A percentile compares a stretch with the other conserved stretches of the same genome.
These are phyloP conservation scores for Netelia fuscicornis DNA, from an alignment of 2,888 invertebrate species.

Conservation along the genomic window DNA sequence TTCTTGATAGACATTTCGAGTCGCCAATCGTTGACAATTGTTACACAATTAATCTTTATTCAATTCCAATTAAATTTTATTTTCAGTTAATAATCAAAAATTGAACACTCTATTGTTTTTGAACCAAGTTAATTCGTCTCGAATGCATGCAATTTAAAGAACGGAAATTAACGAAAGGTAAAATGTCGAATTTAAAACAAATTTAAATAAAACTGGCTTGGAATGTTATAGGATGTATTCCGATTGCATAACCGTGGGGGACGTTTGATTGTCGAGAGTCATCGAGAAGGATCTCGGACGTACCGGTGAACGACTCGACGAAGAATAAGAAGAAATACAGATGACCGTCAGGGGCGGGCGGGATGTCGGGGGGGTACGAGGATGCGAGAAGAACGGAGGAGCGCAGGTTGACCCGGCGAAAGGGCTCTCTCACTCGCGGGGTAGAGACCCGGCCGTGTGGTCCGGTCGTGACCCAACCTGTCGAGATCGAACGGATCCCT, in stretches of 20 bases:
- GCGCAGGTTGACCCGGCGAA: slow-evolving; percentile 64
- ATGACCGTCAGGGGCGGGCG: slow-evolving; percentile 73
- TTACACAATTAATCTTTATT: not conserved
- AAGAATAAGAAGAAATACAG: slow-evolving; percentile 43
- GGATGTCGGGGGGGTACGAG: slow-evolving; percentile 70
- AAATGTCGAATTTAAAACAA: not conserved
- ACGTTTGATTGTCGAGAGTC: slow-evolving; percentile 48
- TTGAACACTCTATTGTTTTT: too few relatives aligned
- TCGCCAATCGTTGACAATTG: not conserved
- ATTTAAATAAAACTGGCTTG: not conserved
- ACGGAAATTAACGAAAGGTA: not conserved
- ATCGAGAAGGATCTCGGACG: slow-evolving; percentile 47
- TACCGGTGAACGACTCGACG: slow-evolving; percentile 44
- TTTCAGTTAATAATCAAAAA: too few relatives aligned
- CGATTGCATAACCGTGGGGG: slow-evolving; percentile 56
- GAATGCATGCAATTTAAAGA: not conserved
- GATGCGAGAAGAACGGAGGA: slow-evolving; percentile 49
- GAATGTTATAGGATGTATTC: slow-evolving; percentile 43
- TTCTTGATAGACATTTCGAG: too few relatives aligned
- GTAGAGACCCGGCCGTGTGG: slow-evolving; percentile 64
- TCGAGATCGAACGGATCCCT: slow-evolving; percentile 71
- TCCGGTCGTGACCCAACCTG: slow-evolving; percentile 82
- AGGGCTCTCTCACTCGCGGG: slow-evolving; percentile 56
- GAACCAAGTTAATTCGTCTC: too few relatives aligned
- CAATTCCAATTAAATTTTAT: too few relatives aligned